phyloP scores from a whole-genome alignment of 2,888 invertebrate species.

The Lasioglossum pauxillum region DNA sequence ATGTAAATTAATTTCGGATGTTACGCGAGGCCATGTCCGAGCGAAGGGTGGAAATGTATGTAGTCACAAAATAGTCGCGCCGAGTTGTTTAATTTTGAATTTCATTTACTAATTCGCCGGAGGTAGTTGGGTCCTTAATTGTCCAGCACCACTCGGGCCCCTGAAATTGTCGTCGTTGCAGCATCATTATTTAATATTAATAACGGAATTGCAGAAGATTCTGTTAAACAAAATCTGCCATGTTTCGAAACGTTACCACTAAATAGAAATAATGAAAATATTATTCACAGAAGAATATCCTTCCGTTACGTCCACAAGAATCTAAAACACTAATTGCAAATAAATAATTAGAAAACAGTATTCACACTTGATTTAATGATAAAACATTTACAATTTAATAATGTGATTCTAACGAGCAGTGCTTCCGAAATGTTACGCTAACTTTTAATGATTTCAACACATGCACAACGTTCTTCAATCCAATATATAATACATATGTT shows the following conservation, averaged over 20 bases:
- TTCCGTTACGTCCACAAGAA: neutral
- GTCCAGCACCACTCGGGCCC: neutral
- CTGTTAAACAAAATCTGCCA: neutral
- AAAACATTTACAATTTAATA: neutral
- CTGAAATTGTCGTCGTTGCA: neutral
- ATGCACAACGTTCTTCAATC: neutral
- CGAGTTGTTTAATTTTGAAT: constrained; percentile 8
- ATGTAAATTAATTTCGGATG: constrained; percentile 6
- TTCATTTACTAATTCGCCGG: constrained; percentile 1
- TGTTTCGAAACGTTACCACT: neutral
- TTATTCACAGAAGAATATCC: no score
- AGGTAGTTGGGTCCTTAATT: neutral
- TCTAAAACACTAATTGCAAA: neutral
- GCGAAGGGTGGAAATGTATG: neutral
- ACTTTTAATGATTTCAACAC: neutral
- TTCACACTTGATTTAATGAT: neutral
- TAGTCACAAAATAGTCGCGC: neutral
- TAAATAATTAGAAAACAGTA: neutral
- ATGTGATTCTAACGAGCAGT: neutral
- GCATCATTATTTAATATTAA: neutral
- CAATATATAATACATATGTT: neutral
- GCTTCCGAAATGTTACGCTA: neutral
- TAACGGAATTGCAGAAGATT: neutral
- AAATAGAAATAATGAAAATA: neutral
- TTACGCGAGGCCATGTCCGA: neutral